Conservation (phyloP, 2,113 vertebrate species). For the Misgurnus anguillicaudatus region DNA sequence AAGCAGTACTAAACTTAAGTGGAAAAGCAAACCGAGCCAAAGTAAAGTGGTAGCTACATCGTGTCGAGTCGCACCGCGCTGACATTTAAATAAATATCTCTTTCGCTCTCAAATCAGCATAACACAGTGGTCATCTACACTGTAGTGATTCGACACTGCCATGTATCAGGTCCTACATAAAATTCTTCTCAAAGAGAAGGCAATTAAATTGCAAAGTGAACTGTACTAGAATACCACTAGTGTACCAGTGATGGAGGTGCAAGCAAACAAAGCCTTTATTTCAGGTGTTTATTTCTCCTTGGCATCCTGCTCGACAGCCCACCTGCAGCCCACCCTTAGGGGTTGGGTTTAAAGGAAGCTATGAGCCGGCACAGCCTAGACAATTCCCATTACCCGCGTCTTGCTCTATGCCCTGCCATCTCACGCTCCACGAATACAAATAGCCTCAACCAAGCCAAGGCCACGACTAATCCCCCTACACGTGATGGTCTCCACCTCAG, state of each 20-base stretch:
- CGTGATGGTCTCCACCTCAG: slow-evolving; percentile 48
- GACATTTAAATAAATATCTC: neutral
- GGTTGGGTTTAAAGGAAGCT: slow-evolving; percentile 59
- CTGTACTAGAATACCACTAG: neutral
- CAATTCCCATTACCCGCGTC: slow-evolving; percentile 69
- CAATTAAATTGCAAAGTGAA: neutral
- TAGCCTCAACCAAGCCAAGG: slow-evolving; percentile 40
- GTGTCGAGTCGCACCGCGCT: too few relatives aligned
- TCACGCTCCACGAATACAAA: slow-evolving; percentile 67
- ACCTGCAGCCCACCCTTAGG: slow-evolving; percentile 55
- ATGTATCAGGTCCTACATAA: neutral
- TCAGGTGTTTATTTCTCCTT: slow-evolving; percentile 62
- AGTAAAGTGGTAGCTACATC: too few relatives aligned
- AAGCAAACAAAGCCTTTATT: slow-evolving; percentile 50
- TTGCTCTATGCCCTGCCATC: slow-evolving; percentile 62
- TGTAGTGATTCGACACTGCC: neutral
- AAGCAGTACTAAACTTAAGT: too few relatives aligned
- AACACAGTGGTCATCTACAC: neutral
- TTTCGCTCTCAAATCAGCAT: neutral
- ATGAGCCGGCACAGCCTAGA: slow-evolving; percentile 54
- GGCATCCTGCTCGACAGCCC: slow-evolving; percentile 46
- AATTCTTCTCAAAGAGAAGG: neutral
- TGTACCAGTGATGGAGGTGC: neutral
- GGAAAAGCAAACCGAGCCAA: too few relatives aligned
- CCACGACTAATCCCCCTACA: slow-evolving; percentile 24